These are phyloP conservation scores for Callorhinus ursinus DNA, from an alignment of 2,113 vertebrate species.

Conservation along the genomic window DNA sequence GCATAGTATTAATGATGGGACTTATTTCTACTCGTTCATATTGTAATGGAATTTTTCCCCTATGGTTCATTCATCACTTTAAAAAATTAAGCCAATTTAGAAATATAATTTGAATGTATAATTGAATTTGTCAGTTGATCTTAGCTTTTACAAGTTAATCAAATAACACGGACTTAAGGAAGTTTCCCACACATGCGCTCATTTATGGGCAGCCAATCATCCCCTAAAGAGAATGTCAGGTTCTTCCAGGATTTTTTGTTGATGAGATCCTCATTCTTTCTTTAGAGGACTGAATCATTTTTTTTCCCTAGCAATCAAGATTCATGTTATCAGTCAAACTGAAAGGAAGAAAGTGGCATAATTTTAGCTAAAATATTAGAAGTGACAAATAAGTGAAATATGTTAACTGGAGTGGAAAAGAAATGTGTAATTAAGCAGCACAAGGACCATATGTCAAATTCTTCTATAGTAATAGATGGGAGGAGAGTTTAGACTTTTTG, in stretches of 20 bases:
- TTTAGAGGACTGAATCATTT: constrained; percentile 70
- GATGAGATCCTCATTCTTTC: constrained; percentile 78
- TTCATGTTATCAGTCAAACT: constrained; percentile 68
- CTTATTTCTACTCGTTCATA: constrained; percentile 75
- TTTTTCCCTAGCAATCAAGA: constrained; percentile 76
- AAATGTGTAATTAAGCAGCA: constrained; percentile 82
- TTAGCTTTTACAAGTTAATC: constrained; percentile 85
- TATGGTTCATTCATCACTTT: constrained; percentile 86
- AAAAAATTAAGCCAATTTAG: constrained; percentile 87
- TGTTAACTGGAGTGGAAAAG: constrained; percentile 82
- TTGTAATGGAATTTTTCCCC: constrained; percentile 71
- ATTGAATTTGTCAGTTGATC: constrained; percentile 86
- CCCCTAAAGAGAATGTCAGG: constrained; percentile 69
- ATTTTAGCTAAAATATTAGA: constrained; percentile 82
- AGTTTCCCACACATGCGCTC: constrained; percentile 68
- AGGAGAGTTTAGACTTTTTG: constrained; percentile 66
- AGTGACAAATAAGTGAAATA: constrained; percentile 86
- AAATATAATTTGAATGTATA: constrained; percentile 87
- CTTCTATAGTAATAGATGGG: constrained; percentile 66
- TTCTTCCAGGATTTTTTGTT: constrained; percentile 66
- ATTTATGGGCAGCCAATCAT: constrained; percentile 59
- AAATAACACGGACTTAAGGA: constrained; percentile 80
- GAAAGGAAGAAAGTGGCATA: constrained; percentile 81
- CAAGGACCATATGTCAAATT: constrained; percentile 78
- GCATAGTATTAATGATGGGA: constrained; percentile 72